Evolutionary conservation across 2,888 invertebrate genomes (phyloP).

Genomic region (Argyresthia albistria): DNA sequence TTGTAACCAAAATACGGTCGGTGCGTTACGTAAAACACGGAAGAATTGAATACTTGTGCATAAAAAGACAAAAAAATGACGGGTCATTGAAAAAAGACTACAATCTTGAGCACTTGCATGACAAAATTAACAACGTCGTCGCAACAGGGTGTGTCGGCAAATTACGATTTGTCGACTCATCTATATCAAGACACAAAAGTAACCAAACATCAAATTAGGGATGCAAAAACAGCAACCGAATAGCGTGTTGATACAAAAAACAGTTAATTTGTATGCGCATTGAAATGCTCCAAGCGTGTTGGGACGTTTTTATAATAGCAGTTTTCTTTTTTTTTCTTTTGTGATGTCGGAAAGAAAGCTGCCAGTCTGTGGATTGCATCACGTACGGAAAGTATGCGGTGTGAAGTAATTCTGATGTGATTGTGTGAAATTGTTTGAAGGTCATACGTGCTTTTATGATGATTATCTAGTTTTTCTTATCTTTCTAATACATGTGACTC

Average conservation of each 20-base stretch:
- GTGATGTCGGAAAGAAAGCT: slow-evolving; percentile 13
- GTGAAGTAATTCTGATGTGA: not conserved
- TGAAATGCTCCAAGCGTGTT: slow-evolving; percentile 7
- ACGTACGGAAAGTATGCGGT: not conserved
- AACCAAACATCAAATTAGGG: not conserved
- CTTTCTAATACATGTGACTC: too few species aligned
- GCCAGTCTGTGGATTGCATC: not conserved
- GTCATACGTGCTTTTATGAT: not conserved
- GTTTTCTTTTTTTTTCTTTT: slow-evolving; percentile 3
- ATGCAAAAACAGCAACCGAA: not conserved
- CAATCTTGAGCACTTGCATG: too few species aligned
- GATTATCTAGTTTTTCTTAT: not conserved
- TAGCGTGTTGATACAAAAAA: not conserved
- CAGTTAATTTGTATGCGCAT: slow-evolving; percentile 7
- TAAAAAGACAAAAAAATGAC: too few species aligned
- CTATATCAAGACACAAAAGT: not conserved
- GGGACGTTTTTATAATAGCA: not conserved
- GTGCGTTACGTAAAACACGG: too few species aligned
- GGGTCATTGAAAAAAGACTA: too few species aligned
- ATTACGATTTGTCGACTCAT: not conserved
- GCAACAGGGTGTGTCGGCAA: not conserved
- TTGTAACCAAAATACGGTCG: too few species aligned
- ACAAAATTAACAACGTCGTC: not conserved
- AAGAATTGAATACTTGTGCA: too few species aligned
- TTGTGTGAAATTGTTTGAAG: not conserved